Conservation (phyloP, 2,888 invertebrate species). For the Conchocele bisecta region DNA sequence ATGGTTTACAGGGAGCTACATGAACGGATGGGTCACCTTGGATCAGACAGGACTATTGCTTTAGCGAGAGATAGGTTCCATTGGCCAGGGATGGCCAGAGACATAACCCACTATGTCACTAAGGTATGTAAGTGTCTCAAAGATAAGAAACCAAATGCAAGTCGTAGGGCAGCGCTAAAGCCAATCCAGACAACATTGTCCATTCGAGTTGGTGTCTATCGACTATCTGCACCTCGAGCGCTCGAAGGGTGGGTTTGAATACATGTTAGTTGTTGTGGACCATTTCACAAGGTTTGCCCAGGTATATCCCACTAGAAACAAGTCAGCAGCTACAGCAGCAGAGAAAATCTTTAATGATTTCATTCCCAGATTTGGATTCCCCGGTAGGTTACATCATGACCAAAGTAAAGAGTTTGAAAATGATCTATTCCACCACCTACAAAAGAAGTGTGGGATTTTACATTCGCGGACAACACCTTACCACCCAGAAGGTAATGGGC, state of each 20-base stretch:
- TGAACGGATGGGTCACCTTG: conserved; percentile 12
- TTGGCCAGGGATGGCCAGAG: conserved; percentile 11
- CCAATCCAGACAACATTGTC: conserved; percentile 34
- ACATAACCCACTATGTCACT: not conserved
- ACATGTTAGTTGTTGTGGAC: conserved; percentile 52
- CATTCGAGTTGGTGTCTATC: conserved; percentile 47
- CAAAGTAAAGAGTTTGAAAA: conserved; percentile 59
- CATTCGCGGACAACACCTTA: conserved; percentile 51
- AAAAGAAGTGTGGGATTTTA: conserved; percentile 30
- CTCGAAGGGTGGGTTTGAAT: conserved; percentile 49
- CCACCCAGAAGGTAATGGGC: conserved; percentile 49
- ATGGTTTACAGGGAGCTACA: conserved; percentile 1
- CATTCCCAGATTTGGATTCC: conserved; percentile 47
- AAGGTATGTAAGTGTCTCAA: conserved; percentile 14
- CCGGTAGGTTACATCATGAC: conserved; percentile 47
- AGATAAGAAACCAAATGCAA: conserved; percentile 15
- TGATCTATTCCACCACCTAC: conserved; percentile 39
- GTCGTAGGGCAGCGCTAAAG: conserved; percentile 9
- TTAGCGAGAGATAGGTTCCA: conserved; percentile 18
- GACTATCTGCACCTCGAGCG: conserved; percentile 47
- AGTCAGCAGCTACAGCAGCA: conserved; percentile 35
- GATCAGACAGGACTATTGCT: conserved; percentile 1
- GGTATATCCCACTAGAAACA: conserved; percentile 49
- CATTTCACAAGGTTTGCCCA: conserved; percentile 48
- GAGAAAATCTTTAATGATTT: conserved; percentile 51